phyloP scores from a whole-genome alignment of 2,113 vertebrate species.

The Oreocharis arfaki region DNA sequence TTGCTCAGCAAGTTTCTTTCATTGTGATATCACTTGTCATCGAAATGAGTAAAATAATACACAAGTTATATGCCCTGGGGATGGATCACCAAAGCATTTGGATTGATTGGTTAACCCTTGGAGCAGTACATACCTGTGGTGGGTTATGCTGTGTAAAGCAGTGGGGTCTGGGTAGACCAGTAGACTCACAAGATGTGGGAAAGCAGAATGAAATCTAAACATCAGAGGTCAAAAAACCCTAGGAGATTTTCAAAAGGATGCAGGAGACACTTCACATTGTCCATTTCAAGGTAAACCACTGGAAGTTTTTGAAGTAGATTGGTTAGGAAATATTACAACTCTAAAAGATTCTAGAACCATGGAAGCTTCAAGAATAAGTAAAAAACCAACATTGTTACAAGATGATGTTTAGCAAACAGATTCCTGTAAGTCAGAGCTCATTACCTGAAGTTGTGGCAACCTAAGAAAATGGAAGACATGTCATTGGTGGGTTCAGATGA shows the following conservation, averaged over 20 bases:
- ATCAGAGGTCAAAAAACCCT: not conserved
- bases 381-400: not conserved
- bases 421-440: not conserved
- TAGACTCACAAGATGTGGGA: not conserved
- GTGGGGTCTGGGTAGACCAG: not conserved
- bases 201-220: not conserved
- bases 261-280: not conserved
- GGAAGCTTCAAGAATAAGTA: not conserved
- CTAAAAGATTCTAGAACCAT: not conserved
- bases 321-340: not conserved
- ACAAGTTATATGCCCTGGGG: not conserved
- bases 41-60: not conserved
- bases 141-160: not conserved
- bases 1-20: not conserved
- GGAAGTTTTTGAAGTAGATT: not conserved
- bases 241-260: not conserved
- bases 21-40: not conserved
- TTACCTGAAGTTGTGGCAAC: not conserved
- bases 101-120: not conserved
- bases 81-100: not conserved
- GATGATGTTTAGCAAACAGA: not conserved
- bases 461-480: not conserved
- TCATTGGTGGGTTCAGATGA: not conserved
- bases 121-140: not conserved
- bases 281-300: not conserved